A percentile compares a stretch with the other conserved stretches of the same genome.
These are phyloP conservation scores for Cebus imitator DNA, from an alignment of 2,113 vertebrate genomes.

Conservation along the genomic window DNA sequence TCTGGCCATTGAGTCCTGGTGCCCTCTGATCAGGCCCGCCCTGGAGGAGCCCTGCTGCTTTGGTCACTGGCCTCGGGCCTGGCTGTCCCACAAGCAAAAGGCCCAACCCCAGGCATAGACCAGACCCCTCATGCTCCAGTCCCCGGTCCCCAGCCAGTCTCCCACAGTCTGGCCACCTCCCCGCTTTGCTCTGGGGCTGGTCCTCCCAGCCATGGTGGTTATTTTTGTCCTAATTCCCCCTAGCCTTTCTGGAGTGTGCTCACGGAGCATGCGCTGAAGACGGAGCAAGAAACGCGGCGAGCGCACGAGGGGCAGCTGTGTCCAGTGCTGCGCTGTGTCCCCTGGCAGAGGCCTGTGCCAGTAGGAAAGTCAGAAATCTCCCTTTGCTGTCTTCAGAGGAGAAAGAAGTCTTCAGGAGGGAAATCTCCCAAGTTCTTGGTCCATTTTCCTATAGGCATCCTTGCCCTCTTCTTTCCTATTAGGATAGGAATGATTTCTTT, in stretches of 20 bases:
- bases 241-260: neutral
- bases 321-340: no score
- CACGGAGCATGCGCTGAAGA: neutral
- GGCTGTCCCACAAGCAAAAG: no score
- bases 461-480: neutral
- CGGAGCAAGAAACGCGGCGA: no score
- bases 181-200: neutral
- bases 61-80: no score
- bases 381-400: neutral
- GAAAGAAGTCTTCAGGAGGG: neutral
- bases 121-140: no score
- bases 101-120: no score
- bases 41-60: neutral
- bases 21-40: neutral
- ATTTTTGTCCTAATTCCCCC: neutral
- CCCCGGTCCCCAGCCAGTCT: neutral
- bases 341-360: neutral
- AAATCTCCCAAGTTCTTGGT: neutral
- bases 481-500: neutral
- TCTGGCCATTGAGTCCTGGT: neutral
- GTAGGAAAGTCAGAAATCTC: neutral
- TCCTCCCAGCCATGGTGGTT: neutral
- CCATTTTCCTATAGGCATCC: neutral
- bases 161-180: neutral
- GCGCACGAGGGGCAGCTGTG: accelerated